These are phyloP conservation scores for Archilochus colubris DNA, from an alignment of 2,113 vertebrate species.

Conservation along the genomic window DNA sequence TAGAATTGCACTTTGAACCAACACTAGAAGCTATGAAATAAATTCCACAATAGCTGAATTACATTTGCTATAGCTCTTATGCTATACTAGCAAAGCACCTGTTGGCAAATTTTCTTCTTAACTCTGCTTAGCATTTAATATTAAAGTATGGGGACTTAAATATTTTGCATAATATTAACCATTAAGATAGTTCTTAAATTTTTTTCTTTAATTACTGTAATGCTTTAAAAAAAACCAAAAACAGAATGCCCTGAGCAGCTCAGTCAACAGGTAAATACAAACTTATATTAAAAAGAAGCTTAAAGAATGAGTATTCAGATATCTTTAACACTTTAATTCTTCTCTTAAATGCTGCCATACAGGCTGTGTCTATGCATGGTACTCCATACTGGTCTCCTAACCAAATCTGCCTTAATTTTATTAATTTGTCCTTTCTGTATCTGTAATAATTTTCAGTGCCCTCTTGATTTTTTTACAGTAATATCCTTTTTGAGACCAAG, in stretches of 20 bases:
- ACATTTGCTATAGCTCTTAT: neutral
- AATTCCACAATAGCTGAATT: neutral
- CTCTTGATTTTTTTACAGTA: neutral
- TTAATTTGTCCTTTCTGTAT: neutral
- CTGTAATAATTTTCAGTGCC: neutral
- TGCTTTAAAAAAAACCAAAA: neutral
- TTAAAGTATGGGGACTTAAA: neutral
- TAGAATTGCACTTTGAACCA: neutral
- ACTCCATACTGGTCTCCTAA: neutral
- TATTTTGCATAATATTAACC: neutral
- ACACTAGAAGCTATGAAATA: neutral
- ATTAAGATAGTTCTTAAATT: neutral
- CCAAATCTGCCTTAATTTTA: neutral
- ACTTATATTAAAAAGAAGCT: neutral
- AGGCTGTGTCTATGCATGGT: neutral
- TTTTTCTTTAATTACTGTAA: neutral
- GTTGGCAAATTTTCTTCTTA: neutral
- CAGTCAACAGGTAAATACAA: neutral
- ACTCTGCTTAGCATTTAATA: neutral
- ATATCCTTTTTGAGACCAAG: neutral
- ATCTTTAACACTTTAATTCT: neutral
- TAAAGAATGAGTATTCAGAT: neutral
- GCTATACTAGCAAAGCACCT: neutral
- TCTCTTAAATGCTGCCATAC: neutral
- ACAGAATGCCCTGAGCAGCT: neutral